These are phyloP conservation scores for Cetonia aurata DNA, from an alignment of 2,888 invertebrate species.

Conservation along the genomic window DNA sequence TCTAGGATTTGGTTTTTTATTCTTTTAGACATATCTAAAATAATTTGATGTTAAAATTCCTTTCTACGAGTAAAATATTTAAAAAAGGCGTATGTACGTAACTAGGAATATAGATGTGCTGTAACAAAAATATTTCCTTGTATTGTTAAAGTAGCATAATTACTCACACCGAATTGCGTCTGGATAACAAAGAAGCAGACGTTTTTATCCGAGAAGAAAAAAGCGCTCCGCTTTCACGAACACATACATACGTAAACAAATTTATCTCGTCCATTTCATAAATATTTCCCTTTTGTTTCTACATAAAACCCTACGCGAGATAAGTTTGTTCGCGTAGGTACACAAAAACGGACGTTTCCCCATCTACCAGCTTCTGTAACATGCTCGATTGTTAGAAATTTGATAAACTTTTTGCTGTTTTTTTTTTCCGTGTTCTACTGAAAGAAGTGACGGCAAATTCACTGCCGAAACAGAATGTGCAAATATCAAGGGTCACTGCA, in stretches of 20 bases:
- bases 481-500: conserved; percentile 51
- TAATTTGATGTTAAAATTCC: no score
- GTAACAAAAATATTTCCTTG: no score
- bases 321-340: conserved; percentile 28
- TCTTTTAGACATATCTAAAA: no score
- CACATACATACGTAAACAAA: conserved; percentile 16
- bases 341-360: conserved; percentile 38
- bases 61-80: no score
- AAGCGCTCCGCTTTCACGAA: not conserved
- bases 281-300: conserved; percentile 32
- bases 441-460: conserved; percentile 39
- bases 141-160: no score
- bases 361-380: conserved; percentile 34
- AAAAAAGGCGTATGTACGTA: no score
- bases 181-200: no score
- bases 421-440: conserved; percentile 9
- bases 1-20: no score
- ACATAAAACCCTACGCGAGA: conserved; percentile 2
- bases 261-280: conserved; percentile 28
- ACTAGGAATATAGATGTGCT: no score
- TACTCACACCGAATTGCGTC: no score
- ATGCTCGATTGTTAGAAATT: conserved; percentile 40
- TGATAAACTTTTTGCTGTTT: conserved; percentile 39
- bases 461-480: conserved; percentile 49
- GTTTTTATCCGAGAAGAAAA: no score